Percentiles rank a stretch among this genome's conserved stretches.
Evolutionary conservation across 2,888 invertebrate genomes (phyloP).

Genomic region (Labia minor): DNA sequence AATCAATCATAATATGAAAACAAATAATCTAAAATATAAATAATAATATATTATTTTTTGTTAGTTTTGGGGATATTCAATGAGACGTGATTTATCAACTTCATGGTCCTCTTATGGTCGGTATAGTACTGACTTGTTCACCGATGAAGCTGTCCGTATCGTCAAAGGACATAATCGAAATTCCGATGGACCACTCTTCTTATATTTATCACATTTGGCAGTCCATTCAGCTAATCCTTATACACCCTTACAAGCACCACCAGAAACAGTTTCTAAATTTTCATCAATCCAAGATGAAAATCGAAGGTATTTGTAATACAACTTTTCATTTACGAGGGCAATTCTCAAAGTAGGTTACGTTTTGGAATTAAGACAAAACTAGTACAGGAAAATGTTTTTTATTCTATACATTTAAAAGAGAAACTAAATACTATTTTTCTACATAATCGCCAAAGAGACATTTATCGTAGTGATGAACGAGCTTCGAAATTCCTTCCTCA

Average conservation of each 20-base stretch:
- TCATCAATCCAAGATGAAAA: constrained; percentile 55
- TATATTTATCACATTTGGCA: constrained; percentile 79
- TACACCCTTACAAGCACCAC: constrained; percentile 71
- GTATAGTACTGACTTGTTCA: constrained; percentile 77
- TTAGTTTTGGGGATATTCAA: constrained; percentile 49
- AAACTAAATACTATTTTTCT: no score
- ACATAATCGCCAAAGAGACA: no score
- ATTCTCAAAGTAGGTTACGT: no score
- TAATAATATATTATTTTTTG: no score
- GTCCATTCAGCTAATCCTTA: constrained; percentile 81
- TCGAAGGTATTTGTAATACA: constrained; percentile 53
- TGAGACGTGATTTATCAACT: constrained; percentile 51
- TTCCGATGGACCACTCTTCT: constrained; percentile 58
- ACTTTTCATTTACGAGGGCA: no score
- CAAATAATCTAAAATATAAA: no score
- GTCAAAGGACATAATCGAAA: constrained; percentile 56
- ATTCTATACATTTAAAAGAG: no score
- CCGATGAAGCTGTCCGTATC: constrained; percentile 60
- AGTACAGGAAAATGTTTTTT: no score
- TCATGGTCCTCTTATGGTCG: constrained; percentile 68
- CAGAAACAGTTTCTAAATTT: constrained; percentile 50
- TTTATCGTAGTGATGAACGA: no score
- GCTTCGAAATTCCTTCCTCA: no score
- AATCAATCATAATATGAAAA: no score
- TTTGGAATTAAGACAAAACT: no score